phyloP scores from a whole-genome alignment of 2,113 vertebrate genomes.

The Callaeas wilsoni region DNA sequence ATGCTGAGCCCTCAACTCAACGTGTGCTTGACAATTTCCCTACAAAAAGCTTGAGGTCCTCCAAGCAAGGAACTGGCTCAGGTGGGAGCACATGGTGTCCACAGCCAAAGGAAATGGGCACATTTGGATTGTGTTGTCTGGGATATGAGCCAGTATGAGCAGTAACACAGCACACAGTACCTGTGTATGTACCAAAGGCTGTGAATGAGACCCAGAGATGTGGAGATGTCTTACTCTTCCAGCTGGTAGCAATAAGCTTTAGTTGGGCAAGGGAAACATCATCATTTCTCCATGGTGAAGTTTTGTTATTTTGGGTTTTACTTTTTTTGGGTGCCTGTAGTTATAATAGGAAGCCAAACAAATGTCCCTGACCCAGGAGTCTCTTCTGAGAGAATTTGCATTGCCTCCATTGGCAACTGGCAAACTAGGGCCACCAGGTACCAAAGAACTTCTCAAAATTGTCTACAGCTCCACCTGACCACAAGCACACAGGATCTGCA shows the following conservation, averaged over 20 bases:
- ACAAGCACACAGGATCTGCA: fast-evolving
- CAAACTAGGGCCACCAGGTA: not conserved
- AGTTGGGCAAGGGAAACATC: not conserved
- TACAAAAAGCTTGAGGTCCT: not conserved
- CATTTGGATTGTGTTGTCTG: not conserved
- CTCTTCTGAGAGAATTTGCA: not conserved
- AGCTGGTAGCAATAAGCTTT: not conserved
- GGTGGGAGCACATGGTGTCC: not conserved
- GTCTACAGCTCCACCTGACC: not conserved
- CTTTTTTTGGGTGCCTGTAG: not conserved
- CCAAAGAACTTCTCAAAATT: not conserved
- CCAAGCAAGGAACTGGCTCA: not conserved
- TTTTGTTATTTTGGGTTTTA: not conserved
- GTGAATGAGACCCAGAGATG: not conserved
- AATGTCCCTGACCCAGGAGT: not conserved
- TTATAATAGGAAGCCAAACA: not conserved
- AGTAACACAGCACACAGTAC: not conserved
- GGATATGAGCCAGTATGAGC: not conserved
- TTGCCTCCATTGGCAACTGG: not conserved
- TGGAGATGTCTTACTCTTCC: not conserved
- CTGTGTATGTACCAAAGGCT: not conserved
- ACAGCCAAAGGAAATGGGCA: not conserved
- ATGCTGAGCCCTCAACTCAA: not conserved
- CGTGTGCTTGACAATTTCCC: not conserved
- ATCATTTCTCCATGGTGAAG: not conserved